Base-by-base conservation (phyloP, 2,888 invertebrate species). In the Dryococelus australis region DNA sequence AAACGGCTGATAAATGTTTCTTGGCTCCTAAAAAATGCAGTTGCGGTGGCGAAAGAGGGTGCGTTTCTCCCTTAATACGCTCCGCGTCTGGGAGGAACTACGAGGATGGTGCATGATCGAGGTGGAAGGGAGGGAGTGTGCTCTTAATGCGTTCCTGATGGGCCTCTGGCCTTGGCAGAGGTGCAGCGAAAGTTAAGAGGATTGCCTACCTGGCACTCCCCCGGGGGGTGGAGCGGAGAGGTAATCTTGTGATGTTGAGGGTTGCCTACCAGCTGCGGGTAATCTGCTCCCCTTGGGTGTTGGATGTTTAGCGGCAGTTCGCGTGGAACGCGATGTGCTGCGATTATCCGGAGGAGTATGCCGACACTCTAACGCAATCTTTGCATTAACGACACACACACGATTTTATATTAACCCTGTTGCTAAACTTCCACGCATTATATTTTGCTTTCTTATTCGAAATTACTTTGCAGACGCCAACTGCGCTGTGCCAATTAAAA, bases 131-230 rank as follows among this genome's bases (percentile, higher is more conserved):
- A 1, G 1, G 65, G 65, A 20, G 65, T n/a, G 65, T n/a, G 65
- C 65, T 65, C 65, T 65, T 65, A 65, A 65, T 65, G 65, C 65
- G 65, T 65, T 65, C 65, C 65, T 65, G 65, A 65, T 65, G 65
- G 65, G 65, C 20, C 65, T 6, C 65, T 16, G 8, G 24, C 65
- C 65, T 65, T 65, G 65, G 65, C 8, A 8, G 65, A 65, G 65
- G 65, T 65, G 65, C 65, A n/a, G 65, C 65, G 65, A 65, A 65
- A 65, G 65, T 65, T 65, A 65, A 65, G 65, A 65, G 65, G 65
- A 65, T 65, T 65, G 65, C 65, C 65, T 65, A 65, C 65, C 65
- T 65, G 65, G 65, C 65, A n/a, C 10, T 8, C 24, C 65, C n/a
- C n/a, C n/a, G n/a, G 24, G 65, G 0, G 16, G 65, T 0, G 65